Conservation (phyloP, 1,140 invertebrate species). For the Homarus americanus region DNA sequence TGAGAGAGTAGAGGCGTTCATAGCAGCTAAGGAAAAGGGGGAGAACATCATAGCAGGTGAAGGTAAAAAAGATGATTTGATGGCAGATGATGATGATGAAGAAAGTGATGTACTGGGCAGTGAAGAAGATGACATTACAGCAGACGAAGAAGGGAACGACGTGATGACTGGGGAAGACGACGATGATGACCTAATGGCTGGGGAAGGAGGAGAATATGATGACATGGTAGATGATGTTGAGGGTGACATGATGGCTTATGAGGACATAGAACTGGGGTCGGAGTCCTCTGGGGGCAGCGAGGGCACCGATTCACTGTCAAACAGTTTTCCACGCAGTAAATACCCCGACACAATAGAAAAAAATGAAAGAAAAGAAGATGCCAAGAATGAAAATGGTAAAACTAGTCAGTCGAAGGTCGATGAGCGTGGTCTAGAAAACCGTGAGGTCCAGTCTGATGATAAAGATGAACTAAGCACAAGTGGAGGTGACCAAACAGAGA, state of each 20-base stretch:
- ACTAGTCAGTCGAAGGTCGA: background rate
- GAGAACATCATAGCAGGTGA: too few species aligned
- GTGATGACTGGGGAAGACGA: too few species aligned
- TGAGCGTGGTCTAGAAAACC: background rate
- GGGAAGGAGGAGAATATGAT: too few species aligned
- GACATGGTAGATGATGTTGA: background rate
- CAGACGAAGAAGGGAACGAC: background rate
- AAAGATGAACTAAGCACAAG: background rate
- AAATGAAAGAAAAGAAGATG: background rate
- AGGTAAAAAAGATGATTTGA: background rate
- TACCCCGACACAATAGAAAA: background rate
- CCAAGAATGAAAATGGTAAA: background rate
- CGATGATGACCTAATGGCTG: too few species aligned
- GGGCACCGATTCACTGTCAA: background rate
- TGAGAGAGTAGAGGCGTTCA: background rate
- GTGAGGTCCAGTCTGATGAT: background rate
- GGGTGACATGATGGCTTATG: background rate
- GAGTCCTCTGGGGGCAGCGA: background rate
- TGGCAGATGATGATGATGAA: background rate
- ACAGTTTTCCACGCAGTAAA: background rate
- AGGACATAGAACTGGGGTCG: background rate
- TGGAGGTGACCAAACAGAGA: background rate
- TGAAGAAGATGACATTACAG: background rate
- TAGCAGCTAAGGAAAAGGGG: too few species aligned
- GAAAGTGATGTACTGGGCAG: background rate